Percentiles rank a stretch among this genome's conserved stretches.
These are phyloP conservation scores for Fringilla coelebs DNA, from an alignment of 2,797 vertebrate species.

Conservation along the genomic window DNA sequence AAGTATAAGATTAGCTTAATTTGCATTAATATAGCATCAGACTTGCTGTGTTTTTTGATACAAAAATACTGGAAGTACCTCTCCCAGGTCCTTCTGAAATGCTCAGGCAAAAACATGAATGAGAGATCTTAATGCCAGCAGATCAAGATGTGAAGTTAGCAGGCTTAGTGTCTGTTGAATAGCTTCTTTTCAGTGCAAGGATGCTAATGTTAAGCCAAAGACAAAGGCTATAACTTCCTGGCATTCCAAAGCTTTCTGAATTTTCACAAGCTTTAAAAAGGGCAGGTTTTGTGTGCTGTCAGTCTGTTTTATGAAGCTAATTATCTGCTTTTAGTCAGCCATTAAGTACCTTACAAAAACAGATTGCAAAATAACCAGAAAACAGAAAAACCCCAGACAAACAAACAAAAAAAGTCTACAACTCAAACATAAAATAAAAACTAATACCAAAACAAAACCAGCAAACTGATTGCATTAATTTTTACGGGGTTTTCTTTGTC, in stretches of 20 bases:
- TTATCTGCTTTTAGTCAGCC: not conserved
- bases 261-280: not conserved
- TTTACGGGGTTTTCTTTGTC: fast-evolving
- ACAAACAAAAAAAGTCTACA: not conserved
- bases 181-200: not conserved
- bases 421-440: not conserved
- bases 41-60: not conserved
- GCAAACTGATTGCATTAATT: not conserved
- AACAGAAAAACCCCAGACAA: not conserved
- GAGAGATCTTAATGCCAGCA: not conserved
- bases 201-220: not conserved
- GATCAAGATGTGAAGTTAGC: not conserved
- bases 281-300: not conserved
- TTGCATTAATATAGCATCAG: not conserved
- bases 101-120: not conserved
- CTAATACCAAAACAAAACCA: not conserved
- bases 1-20: not conserved
- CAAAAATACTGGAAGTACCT: not conserved
- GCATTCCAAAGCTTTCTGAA: not conserved
- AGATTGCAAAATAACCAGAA: not conserved
- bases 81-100: not conserved
- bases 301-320: not conserved
- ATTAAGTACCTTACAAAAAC: not conserved
- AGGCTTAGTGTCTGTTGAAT: not conserved
- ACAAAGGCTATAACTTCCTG: not conserved